phyloP scores from a whole-genome alignment of 2,113 vertebrate species.

The Campylomormyrus numenius region DNA sequence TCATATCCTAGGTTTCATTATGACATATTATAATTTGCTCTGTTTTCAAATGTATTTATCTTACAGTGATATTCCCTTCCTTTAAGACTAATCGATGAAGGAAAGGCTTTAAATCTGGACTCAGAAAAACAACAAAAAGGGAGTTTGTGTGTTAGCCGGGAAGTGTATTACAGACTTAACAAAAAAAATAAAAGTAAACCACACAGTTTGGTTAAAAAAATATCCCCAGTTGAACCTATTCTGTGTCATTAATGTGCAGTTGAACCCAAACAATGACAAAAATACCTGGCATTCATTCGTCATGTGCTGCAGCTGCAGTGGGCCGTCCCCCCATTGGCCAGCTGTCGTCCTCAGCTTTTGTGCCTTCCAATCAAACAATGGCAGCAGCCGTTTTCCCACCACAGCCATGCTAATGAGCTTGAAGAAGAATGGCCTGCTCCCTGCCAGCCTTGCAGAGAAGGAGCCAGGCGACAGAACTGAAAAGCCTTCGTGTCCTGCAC shows the following conservation, averaged over 20 bases:
- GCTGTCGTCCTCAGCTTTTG: conserved; percentile 29
- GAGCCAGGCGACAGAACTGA: background rate
- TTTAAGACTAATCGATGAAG: background rate
- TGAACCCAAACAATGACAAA: conserved; percentile 35
- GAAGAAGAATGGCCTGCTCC: conserved; percentile 11
- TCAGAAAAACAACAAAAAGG: background rate
- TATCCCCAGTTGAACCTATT: background rate
- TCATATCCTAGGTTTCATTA: background rate
- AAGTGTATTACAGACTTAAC: background rate
- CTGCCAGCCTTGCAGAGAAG: background rate
- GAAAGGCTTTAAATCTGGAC: background rate
- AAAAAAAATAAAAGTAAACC: background rate
- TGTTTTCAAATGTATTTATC: background rate
- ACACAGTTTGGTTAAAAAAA: background rate
- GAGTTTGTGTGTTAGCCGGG: background rate
- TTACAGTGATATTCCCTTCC: background rate
- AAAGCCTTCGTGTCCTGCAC: background rate
- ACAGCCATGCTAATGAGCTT: conserved; percentile 31
- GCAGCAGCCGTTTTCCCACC: conserved; percentile 41
- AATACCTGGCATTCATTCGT: conserved; percentile 46
- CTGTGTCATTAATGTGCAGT: conserved; percentile 13
- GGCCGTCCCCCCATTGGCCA: conserved; percentile 38
- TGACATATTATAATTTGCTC: background rate
- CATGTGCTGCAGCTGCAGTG: conserved; percentile 39
- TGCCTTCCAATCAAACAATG: conserved; percentile 41